Base-by-base conservation (phyloP, 2,888 invertebrate species). In the Heliconius ethilla region DNA sequence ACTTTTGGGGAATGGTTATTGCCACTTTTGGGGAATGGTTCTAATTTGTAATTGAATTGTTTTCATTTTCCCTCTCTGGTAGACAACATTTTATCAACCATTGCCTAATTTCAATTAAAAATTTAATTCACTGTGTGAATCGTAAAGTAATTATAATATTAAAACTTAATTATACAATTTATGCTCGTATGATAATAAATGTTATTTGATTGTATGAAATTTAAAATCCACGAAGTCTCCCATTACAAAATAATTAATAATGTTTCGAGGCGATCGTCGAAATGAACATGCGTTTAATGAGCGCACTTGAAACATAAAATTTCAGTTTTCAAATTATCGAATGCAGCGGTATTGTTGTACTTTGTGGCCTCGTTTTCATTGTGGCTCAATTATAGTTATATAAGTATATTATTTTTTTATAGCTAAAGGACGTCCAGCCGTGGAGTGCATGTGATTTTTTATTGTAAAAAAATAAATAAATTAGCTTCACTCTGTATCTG, bases 231-330 rank as follows among this genome's bases (percentile, higher is more conserved):
- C 55, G 33, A 70, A 37, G 29, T 33, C 72, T 76, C 66, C 37
- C 66, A 55, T 72, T 51, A 73, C 55, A 65, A 66, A 66, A 72
- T 63, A 29, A 63, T 70, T 51, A 62, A 74, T 74, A 63, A 59
- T 75, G 33, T 72, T 70, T 22, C 62, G 76, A 51, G 37, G 66
- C 76, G 72, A 40, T 66, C 51, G 76, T 67, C 77, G 37, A 77
- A 77, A 77, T 77, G 55, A 72, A 77, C 72, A 77, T 77, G 66
- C 77, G 66, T 66, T 77, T 77, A 72, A 77, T 77, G 63, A 77
- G 72, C 65, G 72, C 22, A 66, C 51, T 74, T 45, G 27, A 66
- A 70, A 70, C 45, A 70, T 63, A 70, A 59, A 70, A 63, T 63
- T 66, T 66, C 37, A 77, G 9, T 73, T 77, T 72, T 72, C 22